Conservation (phyloP, 2,113 vertebrate species). For the Silurus asotus region DNA sequence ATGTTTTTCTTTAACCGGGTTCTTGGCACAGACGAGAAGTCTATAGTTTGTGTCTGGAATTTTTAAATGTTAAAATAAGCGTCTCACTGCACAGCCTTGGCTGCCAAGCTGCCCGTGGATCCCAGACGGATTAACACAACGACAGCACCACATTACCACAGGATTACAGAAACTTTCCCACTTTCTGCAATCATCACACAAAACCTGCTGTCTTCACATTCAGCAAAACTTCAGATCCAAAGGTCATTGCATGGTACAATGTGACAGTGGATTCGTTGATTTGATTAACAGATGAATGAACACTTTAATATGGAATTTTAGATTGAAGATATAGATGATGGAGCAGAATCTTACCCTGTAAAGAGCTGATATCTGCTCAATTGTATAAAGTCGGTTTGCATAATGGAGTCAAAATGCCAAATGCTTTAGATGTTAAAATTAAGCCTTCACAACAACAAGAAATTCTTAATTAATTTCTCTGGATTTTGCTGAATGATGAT, state of each 20-base stretch:
- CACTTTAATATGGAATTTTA: not conserved
- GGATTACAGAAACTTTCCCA: slow-evolving; percentile 52
- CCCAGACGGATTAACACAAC: slow-evolving; percentile 49
- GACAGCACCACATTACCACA: slow-evolving; percentile 49
- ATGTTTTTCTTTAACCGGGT: slow-evolving; percentile 34
- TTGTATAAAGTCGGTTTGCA: too few relatives aligned
- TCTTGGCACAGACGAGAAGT: slow-evolving; percentile 30
- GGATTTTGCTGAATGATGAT: too few relatives aligned
- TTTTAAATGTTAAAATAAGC: slow-evolving; percentile 44
- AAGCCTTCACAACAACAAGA: too few relatives aligned
- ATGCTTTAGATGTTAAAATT: too few relatives aligned
- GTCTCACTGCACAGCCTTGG: not conserved
- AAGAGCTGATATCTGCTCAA: not conserved
- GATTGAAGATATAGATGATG: not conserved
- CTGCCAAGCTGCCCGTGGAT: slow-evolving; percentile 45
- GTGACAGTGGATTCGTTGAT: not conserved
- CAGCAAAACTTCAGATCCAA: not conserved
- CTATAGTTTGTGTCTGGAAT: slow-evolving; percentile 55
- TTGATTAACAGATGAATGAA: too few relatives aligned
- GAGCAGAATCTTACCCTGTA: not conserved
- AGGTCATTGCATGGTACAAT: not conserved
- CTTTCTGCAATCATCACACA: slow-evolving; percentile 30
- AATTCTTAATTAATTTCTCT: too few relatives aligned
- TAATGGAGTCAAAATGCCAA: too few relatives aligned
- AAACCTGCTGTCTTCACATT: slow-evolving; percentile 16